phyloP scores from a whole-genome alignment of 2,888 invertebrate genomes.

The Diogma glabrata region DNA sequence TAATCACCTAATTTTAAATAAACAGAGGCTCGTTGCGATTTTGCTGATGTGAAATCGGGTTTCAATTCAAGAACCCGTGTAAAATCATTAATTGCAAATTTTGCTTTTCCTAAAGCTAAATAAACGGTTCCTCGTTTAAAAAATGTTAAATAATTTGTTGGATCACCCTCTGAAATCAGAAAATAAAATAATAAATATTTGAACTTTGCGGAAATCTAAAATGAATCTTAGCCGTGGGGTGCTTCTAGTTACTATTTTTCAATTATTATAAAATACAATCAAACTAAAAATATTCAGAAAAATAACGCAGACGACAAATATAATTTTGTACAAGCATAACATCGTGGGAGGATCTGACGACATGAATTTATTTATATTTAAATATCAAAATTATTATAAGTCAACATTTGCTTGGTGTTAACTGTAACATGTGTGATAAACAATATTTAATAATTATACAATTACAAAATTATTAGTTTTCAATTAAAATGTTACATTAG shows the following conservation, averaged over 20 bases:
- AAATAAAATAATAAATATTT: not conserved
- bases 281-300: not conserved
- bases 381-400: no score
- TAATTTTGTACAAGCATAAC: no score
- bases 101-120: slow-evolving; percentile 89
- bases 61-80: slow-evolving; percentile 86
- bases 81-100: slow-evolving; percentile 89
- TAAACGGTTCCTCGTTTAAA: slow-evolving; percentile 94
- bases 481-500: no score
- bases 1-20: slow-evolving; percentile 83
- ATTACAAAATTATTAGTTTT: no score
- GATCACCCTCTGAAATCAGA: slow-evolving; percentile 70
- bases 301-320: not conserved
- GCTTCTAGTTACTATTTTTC: not conserved
- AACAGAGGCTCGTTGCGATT: slow-evolving; percentile 73
- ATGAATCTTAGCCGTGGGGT: not conserved
- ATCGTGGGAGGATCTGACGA: no score
- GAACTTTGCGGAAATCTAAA: no score
- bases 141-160: slow-evolving; percentile 88
- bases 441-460: no score
- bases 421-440: no score
- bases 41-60: slow-evolving; percentile 86
- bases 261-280: no score
- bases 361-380: no score
- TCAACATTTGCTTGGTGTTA: no score